Evolutionary conservation across 2,113 vertebrate genomes (phyloP).

Genomic region (Cebus imitator): DNA sequence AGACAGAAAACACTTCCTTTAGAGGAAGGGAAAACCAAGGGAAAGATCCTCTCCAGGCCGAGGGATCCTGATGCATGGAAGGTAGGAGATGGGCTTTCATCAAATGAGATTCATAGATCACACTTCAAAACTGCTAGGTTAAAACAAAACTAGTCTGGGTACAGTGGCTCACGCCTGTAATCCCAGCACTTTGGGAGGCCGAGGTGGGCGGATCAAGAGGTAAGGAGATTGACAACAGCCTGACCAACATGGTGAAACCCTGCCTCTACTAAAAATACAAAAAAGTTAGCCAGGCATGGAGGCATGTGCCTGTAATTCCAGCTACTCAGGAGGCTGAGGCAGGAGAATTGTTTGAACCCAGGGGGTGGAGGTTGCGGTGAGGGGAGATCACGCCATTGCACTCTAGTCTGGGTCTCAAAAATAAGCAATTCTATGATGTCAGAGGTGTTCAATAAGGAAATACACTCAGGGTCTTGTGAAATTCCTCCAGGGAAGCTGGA

Average conservation of each 20-base stretch:
- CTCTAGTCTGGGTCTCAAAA: background rate
- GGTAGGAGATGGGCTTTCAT: background rate
- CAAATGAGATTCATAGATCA: background rate
- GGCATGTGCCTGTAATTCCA: too few relatives aligned
- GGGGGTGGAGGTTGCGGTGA: too few relatives aligned
- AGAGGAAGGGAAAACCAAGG: background rate
- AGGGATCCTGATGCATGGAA: fast-evolving
- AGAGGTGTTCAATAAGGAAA: background rate
- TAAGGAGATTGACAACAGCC: too few relatives aligned
- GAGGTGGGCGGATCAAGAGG: too few relatives aligned
- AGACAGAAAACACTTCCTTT: background rate
- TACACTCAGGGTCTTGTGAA: background rate
- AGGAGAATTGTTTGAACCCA: too few relatives aligned
- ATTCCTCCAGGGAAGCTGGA: background rate
- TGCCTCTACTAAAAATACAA: too few relatives aligned
- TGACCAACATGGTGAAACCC: too few relatives aligned
- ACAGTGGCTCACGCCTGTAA: too few relatives aligned
- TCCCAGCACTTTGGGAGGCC: too few relatives aligned
- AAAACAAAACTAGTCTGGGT: background rate
- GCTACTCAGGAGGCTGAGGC: too few relatives aligned
- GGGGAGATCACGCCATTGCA: too few relatives aligned
- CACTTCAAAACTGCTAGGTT: background rate
- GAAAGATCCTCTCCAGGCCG: fast-evolving
- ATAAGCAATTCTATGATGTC: background rate
- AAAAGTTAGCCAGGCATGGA: too few relatives aligned